These are phyloP conservation scores for Nansenia antarctica DNA, from an alignment of 2,113 vertebrate species.

Conservation along the genomic window DNA sequence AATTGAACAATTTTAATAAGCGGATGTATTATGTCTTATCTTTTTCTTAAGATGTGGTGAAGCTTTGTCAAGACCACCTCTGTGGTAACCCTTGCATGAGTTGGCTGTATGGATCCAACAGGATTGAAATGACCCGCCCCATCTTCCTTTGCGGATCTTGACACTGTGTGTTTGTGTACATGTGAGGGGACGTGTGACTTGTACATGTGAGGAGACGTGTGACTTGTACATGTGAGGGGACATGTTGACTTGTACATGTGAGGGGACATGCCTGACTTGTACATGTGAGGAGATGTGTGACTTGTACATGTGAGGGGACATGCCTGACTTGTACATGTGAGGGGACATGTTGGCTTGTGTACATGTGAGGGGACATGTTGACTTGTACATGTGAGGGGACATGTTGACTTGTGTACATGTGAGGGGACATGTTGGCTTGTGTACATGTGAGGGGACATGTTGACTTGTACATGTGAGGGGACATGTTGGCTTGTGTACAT, in stretches of 20 bases:
- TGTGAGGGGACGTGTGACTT: constrained; percentile 28
- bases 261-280: constrained; percentile 27
- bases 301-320: constrained; percentile 37
- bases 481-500: constrained; percentile 40
- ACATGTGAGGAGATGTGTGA: too few relatives aligned
- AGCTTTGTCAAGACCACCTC: constrained; percentile 23
- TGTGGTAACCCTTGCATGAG: constrained; percentile 31
- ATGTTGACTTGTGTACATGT: too few relatives aligned
- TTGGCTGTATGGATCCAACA: constrained; percentile 24
- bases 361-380: constrained; percentile 35
- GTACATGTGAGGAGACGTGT: constrained; percentile 38
- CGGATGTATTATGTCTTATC: constrained; percentile 21
- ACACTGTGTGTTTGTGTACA: constrained; percentile 44
- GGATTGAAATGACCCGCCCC: constrained; percentile 38
- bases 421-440: constrained; percentile 34
- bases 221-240: constrained; percentile 36
- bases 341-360: constrained; percentile 37
- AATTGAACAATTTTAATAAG: constrained; percentile 14
- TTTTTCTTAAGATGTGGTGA: constrained; percentile 18
- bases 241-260: constrained; percentile 31
- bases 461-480: too few relatives aligned
- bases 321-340: too few relatives aligned
- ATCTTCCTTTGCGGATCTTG: constrained; percentile 36
- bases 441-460: constrained; percentile 38
- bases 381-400: constrained; percentile 36